Evolutionary conservation across 2,113 vertebrate species (phyloP).

Genomic region (Myiopsitta monachus): DNA sequence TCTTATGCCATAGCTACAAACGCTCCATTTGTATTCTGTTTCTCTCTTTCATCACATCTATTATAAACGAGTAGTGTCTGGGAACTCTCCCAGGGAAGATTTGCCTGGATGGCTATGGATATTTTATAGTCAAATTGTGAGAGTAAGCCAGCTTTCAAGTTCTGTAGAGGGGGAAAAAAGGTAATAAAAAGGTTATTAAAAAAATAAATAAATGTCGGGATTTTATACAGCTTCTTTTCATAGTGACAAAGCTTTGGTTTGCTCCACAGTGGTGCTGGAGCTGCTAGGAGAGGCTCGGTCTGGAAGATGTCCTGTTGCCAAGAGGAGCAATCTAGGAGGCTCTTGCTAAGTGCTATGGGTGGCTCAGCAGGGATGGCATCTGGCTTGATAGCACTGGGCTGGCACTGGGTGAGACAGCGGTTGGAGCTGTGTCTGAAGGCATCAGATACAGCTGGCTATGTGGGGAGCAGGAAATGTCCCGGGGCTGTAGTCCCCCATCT

Average conservation of each 20-base stretch:
- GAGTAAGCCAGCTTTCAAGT: conserved; percentile 62
- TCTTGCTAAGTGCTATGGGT: background rate
- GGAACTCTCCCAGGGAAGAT: conserved; percentile 70
- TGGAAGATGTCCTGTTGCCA: background rate
- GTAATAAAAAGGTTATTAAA: conserved; percentile 70
- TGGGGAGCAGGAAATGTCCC: background rate
- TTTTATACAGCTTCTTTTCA: background rate
- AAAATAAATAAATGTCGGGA: conserved; percentile 62
- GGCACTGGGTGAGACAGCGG: background rate
- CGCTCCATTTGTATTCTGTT: conserved; percentile 65
- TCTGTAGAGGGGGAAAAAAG: background rate
- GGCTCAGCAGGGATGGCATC: background rate
- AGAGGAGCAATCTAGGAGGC: background rate
- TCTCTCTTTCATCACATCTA: conserved; percentile 71
- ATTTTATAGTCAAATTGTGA: conserved; percentile 71
- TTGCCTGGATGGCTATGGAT: conserved; percentile 71
- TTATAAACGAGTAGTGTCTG: conserved; percentile 72
- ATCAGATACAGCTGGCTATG: background rate
- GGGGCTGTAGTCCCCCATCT: background rate
- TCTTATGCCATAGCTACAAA: conserved; percentile 64
- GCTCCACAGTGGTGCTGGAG: background rate
- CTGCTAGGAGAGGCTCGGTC: background rate
- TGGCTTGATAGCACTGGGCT: background rate
- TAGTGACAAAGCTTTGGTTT: background rate
- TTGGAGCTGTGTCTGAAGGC: background rate